Percentiles rank a stretch among this genome's conserved stretches.
These are phyloP conservation scores for Lepidotrigona ventralis DNA, from an alignment of 1,140 invertebrate species.

Conservation along the genomic window DNA sequence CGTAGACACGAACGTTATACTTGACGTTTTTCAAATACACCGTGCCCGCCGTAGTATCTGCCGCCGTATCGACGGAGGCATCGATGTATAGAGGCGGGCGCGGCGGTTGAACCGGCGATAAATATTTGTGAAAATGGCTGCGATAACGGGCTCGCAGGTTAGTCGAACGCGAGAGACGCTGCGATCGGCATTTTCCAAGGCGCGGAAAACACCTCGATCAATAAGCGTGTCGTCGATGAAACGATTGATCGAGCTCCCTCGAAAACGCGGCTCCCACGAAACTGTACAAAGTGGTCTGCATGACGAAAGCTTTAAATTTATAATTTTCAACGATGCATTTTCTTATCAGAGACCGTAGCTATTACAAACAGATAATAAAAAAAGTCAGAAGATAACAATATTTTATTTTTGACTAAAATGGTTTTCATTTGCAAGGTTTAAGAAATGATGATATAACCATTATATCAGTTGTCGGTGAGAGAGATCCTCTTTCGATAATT, in stretches of 20 bases:
- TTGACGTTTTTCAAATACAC: constrained; percentile 27
- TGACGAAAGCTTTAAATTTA: too few species aligned
- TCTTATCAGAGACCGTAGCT: too few species aligned
- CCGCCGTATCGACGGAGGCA: constrained; percentile 29
- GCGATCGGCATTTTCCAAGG: constrained; percentile 38
- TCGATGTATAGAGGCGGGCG: constrained; percentile 41
- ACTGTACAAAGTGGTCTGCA: too few species aligned
- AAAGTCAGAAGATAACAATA: neutral
- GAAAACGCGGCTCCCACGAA: neutral
- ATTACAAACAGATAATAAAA: too few species aligned
- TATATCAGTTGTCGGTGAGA: too few species aligned
- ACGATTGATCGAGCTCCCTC: neutral
- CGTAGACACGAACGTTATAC: neutral
- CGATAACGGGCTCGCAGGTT: constrained; percentile 21
- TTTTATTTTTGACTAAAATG: too few species aligned
- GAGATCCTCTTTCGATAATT: too few species aligned
- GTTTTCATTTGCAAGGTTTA: too few species aligned
- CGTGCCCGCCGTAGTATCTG: neutral
- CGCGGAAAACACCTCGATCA: constrained; percentile 36
- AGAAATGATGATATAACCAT: too few species aligned
- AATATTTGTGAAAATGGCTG: constrained; percentile 56
- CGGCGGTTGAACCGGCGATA: constrained; percentile 50
- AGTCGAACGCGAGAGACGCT: constrained; percentile 16
- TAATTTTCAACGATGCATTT: too few species aligned
- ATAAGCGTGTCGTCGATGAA: constrained; percentile 1